phyloP scores from a whole-genome alignment of 2,113 vertebrate species.

The Catagonus wagneri region DNA sequence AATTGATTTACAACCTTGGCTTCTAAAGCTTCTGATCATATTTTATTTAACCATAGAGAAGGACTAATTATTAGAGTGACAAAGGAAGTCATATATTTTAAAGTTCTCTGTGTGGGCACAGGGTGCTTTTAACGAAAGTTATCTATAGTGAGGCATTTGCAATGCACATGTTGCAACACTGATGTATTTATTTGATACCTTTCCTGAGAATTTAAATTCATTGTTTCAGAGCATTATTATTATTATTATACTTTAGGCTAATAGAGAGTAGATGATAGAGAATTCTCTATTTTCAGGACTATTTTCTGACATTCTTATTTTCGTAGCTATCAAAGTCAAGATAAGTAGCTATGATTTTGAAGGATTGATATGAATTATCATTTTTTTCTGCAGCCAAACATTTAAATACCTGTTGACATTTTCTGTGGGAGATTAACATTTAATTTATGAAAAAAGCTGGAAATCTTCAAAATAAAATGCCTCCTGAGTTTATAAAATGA shows the following conservation, averaged over 20 bases:
- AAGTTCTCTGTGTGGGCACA: conserved; percentile 86
- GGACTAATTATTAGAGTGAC: conserved; percentile 85
- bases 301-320: conserved; percentile 85
- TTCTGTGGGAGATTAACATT: conserved; percentile 87
- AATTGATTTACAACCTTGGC: conserved; percentile 87
- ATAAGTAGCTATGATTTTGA: conserved; percentile 84
- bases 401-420: conserved; percentile 88
- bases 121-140: conserved; percentile 89
- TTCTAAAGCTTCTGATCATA: conserved; percentile 85
- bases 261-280: conserved; percentile 81
- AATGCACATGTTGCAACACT: conserved; percentile 83
- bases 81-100: conserved; percentile 83
- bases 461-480: conserved; percentile 84
- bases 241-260: conserved; percentile 83
- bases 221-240: conserved; percentile 89
- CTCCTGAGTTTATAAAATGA: conserved; percentile 80
- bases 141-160: conserved; percentile 87
- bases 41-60: conserved; percentile 85
- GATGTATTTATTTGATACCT: conserved; percentile 90
- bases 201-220: conserved; percentile 90
- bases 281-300: conserved; percentile 81
- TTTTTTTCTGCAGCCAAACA: conserved; percentile 86
- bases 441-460: conserved; percentile 85
- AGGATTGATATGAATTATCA: conserved; percentile 87
- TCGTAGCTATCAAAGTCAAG: conserved; percentile 87